Percentiles rank a stretch among this genome's conserved stretches.
Evolutionary conservation across 2,888 invertebrate genomes (phyloP).

Genomic region (Iselma pallidipennis): DNA sequence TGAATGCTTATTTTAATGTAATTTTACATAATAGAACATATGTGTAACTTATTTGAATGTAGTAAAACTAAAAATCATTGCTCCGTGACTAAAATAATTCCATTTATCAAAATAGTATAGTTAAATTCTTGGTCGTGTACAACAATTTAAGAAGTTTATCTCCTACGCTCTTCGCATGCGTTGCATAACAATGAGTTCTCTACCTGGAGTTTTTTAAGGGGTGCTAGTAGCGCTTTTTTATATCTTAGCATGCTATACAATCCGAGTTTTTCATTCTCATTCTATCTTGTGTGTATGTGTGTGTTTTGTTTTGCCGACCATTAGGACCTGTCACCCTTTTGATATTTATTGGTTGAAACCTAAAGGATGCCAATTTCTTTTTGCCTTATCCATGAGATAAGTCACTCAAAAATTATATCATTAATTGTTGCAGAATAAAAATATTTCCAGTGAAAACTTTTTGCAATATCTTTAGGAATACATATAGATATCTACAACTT

Average conservation of each 20-base stretch:
- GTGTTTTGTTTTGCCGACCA: constrained; percentile 9
- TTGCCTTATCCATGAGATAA: background rate
- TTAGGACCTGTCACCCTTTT: constrained; percentile 20
- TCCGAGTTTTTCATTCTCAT: background rate
- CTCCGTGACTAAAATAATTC: constrained; percentile 44
- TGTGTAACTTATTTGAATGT: constrained; percentile 33
- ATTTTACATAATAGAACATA: background rate
- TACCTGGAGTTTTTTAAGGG: constrained; percentile 23
- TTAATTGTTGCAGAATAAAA: background rate
- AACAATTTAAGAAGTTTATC: constrained; percentile 21
- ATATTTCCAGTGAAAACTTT: background rate
- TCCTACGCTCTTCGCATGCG: constrained; percentile 32
- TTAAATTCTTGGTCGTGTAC: constrained; percentile 24
- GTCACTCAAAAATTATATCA: background rate
- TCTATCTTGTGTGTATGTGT: background rate
- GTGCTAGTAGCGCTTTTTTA: constrained; percentile 7
- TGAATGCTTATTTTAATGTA: background rate
- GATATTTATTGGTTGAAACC: constrained; percentile 19
- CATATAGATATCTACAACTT: too few species aligned
- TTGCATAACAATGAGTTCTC: constrained; percentile 37
- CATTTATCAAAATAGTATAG: constrained; percentile 41
- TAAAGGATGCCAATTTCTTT: constrained; percentile 20
- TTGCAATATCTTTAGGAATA: background rate
- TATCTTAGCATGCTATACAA: constrained; percentile 8
- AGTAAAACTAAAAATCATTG: constrained; percentile 33